A percentile compares a stretch with the other conserved stretches of the same genome.
phyloP scores from a whole-genome alignment of 2,888 invertebrate species.

The Labia minor region DNA sequence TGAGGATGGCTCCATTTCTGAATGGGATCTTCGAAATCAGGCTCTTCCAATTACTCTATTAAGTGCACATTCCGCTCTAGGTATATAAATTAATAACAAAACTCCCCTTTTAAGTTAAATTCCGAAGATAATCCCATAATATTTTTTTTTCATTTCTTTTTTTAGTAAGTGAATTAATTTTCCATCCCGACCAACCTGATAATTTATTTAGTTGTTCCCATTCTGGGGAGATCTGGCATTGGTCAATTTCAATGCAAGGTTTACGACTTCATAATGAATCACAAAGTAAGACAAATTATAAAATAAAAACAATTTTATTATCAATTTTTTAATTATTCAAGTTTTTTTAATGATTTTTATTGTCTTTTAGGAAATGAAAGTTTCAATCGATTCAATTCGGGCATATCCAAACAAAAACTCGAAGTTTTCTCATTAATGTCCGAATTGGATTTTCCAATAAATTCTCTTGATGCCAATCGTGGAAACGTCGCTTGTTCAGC shows the following conservation, averaged over 20 bases:
- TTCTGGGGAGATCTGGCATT: conserved; percentile 81
- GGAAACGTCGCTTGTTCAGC: conserved; percentile 69
- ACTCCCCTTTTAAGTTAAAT: too few relatives aligned
- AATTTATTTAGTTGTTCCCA: conserved; percentile 72
- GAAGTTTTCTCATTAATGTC: conserved; percentile 64
- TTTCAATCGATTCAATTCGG: conserved; percentile 14
- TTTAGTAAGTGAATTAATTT: conserved; percentile 72
- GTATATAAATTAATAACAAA: conserved; percentile 24
- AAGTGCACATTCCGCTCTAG: conserved; percentile 55
- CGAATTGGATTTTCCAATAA: conserved; percentile 64
- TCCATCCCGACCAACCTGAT: conserved; percentile 75
- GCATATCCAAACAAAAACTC: conserved; percentile 45
- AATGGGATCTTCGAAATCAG: conserved; percentile 82
- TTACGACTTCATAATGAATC: conserved; percentile 29
- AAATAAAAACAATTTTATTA: neutral
- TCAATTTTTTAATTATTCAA: conserved; percentile 3
- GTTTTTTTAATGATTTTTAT: neutral
- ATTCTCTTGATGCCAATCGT: conserved; percentile 66
- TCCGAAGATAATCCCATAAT: too few relatives aligned
- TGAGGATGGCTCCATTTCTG: conserved; percentile 73
- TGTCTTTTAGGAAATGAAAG: conserved; percentile 20
- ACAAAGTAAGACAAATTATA: neutral
- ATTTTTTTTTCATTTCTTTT: neutral
- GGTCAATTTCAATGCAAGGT: conserved; percentile 38
- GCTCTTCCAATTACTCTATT: conserved; percentile 71